Base-by-base conservation (phyloP, 2,888 invertebrate species). In the Protonemura montana region DNA sequence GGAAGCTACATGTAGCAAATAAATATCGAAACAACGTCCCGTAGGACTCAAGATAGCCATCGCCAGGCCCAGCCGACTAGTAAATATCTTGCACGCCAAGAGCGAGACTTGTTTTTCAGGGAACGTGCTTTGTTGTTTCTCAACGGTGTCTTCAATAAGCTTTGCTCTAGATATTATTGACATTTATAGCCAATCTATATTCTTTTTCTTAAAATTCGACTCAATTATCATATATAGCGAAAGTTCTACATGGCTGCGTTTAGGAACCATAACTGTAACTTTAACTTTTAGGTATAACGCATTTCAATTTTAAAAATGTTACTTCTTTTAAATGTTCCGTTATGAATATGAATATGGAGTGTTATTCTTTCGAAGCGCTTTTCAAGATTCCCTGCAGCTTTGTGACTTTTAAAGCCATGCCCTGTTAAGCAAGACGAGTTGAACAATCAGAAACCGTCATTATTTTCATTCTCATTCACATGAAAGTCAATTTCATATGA, bases 121-220 rank as follows among this genome's bases (percentile, higher is more conserved):
- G 21, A 59, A 59, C 59, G 59, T 59, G 59, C n/a, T n/a, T 59
- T 59, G 59, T 59, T 59, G 59, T 59, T 59, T 3, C 35, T 59
- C 21, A 21, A 59, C 13, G 59, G 7, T 59, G 13, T 21, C 59
- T 59, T 21, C 59, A 59, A 59, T 59, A 59, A 59, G 21, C 59
- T 59, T 59, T 59, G 59, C 59, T 59, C 59, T 59, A 59, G 59
- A 59, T 59, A 59, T 59, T 59, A 59, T 59, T 59, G 59, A 59
- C 21, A 59, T 59, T 59, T 59, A 10, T 59, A 21, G 13, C 59
- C 21, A 59, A 59, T 59, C 59, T 59, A 59, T 59, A 59, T 59
- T 59, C 59, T 59, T 1, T 10, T 7, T 59, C 21, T 13, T 10
- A 7, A 59, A 59, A 59, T 59, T 59, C 16, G 21, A 21, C 59